Percentiles rank a stretch among this genome's conserved stretches.
Conservation (phyloP, 2,113 vertebrate species). For the Rynchops niger region DNA sequence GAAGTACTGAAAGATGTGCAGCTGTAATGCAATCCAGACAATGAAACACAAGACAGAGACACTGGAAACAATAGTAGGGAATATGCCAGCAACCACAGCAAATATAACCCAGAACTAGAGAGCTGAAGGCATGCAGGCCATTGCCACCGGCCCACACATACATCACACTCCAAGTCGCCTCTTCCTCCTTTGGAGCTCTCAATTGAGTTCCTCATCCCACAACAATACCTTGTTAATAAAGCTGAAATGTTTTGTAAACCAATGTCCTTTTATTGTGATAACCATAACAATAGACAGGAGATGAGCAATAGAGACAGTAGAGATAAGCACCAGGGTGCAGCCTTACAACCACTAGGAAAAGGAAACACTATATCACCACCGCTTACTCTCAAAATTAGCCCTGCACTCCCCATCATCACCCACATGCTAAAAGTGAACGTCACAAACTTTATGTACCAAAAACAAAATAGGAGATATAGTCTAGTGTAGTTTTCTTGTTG, state of each 20-base stretch:
- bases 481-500: neutral
- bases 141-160: neutral
- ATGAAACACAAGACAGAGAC: neutral
- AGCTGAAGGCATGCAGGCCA: neutral
- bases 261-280: slow-evolving; percentile 23
- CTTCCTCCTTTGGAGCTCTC: neutral
- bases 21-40: neutral
- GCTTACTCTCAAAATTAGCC: neutral
- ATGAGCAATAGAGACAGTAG: neutral
- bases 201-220: neutral
- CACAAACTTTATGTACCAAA: neutral
- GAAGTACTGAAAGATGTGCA: neutral
- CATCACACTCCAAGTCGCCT: neutral
- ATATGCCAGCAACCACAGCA: neutral
- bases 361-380: neutral
- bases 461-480: neutral
- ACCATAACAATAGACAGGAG: slow-evolving; percentile 21
- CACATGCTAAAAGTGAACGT: neutral
- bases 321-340: neutral
- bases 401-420: neutral
- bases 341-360: neutral
- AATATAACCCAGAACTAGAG: neutral
- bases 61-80: neutral
- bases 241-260: slow-evolving; percentile 21
- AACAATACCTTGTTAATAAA: slow-evolving; percentile 28